phyloP scores from a whole-genome alignment of 2,797 vertebrate genomes.

The Zenarchopterus dispar region DNA sequence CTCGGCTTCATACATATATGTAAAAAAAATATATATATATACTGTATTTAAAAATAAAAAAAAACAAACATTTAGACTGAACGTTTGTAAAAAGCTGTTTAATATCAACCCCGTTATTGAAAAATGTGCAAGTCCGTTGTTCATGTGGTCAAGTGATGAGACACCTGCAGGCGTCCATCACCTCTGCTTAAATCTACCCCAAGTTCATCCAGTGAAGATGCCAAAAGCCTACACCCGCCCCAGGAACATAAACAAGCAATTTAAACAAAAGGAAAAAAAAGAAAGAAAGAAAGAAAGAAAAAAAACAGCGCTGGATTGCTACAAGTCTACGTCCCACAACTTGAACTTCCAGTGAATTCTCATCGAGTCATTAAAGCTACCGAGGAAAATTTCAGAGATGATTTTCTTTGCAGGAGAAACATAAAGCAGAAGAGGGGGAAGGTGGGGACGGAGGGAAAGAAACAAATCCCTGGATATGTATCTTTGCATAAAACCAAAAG shows the following conservation, averaged over 20 bases:
- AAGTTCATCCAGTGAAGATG: conserved; percentile 91
- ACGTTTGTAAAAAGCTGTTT: conserved; percentile 80
- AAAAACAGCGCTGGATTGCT: conserved; percentile 71
- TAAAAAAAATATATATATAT: background rate
- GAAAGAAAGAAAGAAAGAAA: conserved; percentile 54
- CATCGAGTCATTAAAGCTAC: conserved; percentile 94
- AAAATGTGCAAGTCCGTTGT: conserved; percentile 95
- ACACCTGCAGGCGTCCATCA: conserved; percentile 94
- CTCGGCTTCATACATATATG: background rate
- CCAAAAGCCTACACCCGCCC: conserved; percentile 50
- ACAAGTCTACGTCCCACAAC: conserved; percentile 89
- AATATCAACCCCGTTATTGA: conserved; percentile 93
- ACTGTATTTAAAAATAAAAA: background rate
- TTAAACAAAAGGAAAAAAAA: conserved; percentile 57
- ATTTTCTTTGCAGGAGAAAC: conserved; percentile 82
- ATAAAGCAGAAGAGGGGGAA: conserved; percentile 61
- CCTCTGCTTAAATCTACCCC: conserved; percentile 92
- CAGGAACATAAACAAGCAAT: conserved; percentile 16
- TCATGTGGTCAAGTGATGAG: conserved; percentile 91
- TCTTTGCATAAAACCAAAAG: conserved; percentile 83
- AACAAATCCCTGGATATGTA: conserved; percentile 86
- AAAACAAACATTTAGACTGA: conserved; percentile 67
- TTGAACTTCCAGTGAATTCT: conserved; percentile 86
- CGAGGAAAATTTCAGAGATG: conserved; percentile 84
- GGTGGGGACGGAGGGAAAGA: conserved; percentile 48